These are phyloP conservation scores for Leptoteleia sp. DNA, from an alignment of 1,140 invertebrate genomes.

Conservation along the genomic window DNA sequence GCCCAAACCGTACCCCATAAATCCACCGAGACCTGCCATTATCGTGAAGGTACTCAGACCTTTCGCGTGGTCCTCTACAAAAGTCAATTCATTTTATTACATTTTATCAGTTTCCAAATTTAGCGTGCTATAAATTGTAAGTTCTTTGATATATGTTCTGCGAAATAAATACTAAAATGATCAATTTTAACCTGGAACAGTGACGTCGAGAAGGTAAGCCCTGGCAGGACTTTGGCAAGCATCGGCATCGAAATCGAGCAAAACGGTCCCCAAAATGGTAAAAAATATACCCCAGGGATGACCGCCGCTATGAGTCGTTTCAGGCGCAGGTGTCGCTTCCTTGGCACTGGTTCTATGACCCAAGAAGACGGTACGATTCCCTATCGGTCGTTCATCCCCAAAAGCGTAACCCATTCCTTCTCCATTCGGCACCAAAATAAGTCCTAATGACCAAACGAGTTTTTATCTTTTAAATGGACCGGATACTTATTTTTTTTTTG, in stretches of 20 bases:
- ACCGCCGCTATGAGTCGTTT: conserved; percentile 74
- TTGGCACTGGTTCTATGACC: conserved; percentile 77
- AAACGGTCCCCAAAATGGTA: conserved; percentile 94
- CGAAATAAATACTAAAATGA: background rate
- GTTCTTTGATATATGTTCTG: too few relatives aligned
- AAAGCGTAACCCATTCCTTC: conserved; percentile 90
- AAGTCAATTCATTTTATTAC: background rate
- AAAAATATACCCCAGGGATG: conserved; percentile 95
- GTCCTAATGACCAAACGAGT: conserved; percentile 81
- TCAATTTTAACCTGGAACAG: conserved; percentile 86
- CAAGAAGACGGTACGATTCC: conserved; percentile 74
- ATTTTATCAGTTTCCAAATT: too few relatives aligned
- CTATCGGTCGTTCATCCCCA: conserved; percentile 85
- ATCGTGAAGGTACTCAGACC: conserved; percentile 97
- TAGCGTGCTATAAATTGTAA: too few relatives aligned
- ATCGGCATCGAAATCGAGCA: conserved; percentile 97
- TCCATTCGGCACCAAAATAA: conserved; percentile 95
- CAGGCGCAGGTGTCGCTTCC: conserved; percentile 38
- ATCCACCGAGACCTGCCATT: conserved; percentile 97
- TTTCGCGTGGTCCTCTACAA: conserved; percentile 92
- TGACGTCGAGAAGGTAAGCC: conserved; percentile 96
- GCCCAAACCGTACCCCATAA: conserved; percentile 95
- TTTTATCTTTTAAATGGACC: too few relatives aligned
- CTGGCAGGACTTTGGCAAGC: conserved; percentile 96
- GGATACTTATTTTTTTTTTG: too few relatives aligned